A percentile compares a stretch with the other conserved stretches of the same genome.
Conservation (phyloP, 2,797 vertebrate genomes). For the Eulemur rubriventer region DNA sequence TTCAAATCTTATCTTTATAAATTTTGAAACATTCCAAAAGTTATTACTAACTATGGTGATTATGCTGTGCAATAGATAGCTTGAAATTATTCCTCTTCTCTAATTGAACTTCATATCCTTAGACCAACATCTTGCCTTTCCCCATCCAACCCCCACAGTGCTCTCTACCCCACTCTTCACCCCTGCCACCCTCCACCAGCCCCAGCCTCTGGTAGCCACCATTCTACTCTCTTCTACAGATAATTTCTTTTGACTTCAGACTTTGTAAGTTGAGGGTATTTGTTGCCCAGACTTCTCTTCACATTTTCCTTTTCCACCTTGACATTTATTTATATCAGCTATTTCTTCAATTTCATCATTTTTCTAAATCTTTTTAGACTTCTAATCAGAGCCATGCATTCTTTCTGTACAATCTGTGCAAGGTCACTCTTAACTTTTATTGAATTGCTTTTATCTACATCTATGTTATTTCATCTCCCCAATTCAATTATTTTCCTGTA, state of each 20-base stretch:
- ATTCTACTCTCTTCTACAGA: not conserved
- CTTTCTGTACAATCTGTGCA: not conserved
- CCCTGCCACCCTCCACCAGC: not conserved
- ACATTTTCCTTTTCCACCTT: not conserved
- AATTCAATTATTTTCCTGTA: not conserved
- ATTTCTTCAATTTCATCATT: not conserved
- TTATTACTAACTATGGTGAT: not conserved
- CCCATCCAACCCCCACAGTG: too few relatives aligned
- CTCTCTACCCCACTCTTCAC: too few relatives aligned
- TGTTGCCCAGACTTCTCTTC: not conserved
- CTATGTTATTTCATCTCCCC: not conserved
- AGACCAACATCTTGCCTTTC: not conserved
- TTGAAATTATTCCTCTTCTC: not conserved
- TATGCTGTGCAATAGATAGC: not conserved
- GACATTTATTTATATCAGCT: not conserved
- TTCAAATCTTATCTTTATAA: not conserved
- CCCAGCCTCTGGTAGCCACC: not conserved
- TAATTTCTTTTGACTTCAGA: not conserved
- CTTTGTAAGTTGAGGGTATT: not conserved
- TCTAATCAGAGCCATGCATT: not conserved
- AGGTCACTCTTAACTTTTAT: not conserved
- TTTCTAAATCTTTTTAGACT: not conserved
- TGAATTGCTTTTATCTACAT: not conserved
- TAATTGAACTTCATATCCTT: not conserved
- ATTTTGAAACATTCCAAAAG: not conserved